These are phyloP conservation scores for Chrysina gloriosa DNA, from an alignment of 2,888 invertebrate genomes.

Conservation along the genomic window DNA sequence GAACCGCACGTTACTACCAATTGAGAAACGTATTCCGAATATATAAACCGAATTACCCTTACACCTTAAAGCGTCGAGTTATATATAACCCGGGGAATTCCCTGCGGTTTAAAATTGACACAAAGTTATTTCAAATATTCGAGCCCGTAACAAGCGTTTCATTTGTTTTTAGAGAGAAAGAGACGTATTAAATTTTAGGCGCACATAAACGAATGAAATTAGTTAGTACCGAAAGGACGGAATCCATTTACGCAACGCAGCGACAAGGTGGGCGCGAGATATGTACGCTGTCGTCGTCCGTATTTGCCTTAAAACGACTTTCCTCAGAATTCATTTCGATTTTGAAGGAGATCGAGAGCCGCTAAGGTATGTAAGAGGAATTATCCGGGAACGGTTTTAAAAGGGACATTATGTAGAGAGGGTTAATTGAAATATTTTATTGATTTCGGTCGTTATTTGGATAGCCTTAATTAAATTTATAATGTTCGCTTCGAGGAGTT, in stretches of 20 bases:
- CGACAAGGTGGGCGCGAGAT: background rate
- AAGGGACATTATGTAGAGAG: background rate
- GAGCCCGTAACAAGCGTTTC: slow-evolving; percentile 21
- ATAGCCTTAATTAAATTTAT: background rate
- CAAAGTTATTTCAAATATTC: slow-evolving; percentile 20
- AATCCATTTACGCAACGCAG: background rate
- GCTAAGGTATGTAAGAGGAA: background rate
- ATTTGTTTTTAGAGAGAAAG: slow-evolving; percentile 30
- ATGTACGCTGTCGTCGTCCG: background rate
- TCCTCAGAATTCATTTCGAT: slow-evolving; percentile 9
- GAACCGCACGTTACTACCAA: slow-evolving; percentile 13
- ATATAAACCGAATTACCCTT: slow-evolving; percentile 32
- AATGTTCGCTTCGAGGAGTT: too few relatives aligned
- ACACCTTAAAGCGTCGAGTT: slow-evolving; percentile 7
- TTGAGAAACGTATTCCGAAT: slow-evolving; percentile 27
- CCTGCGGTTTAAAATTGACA: slow-evolving; percentile 17
- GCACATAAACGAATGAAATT: slow-evolving; percentile 28
- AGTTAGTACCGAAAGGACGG: background rate
- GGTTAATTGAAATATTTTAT: slow-evolving; percentile 14
- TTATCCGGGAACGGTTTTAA: background rate
- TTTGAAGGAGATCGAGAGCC: background rate
- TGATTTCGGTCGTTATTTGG: background rate
- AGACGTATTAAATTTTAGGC: slow-evolving; percentile 12
- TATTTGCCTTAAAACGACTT: background rate
- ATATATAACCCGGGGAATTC: slow-evolving; percentile 4